Evolutionary conservation across 2,888 invertebrate genomes (phyloP), one percentile per base, ranked within the genome.

Genomic region (Agrochola lychnidis): DNA sequence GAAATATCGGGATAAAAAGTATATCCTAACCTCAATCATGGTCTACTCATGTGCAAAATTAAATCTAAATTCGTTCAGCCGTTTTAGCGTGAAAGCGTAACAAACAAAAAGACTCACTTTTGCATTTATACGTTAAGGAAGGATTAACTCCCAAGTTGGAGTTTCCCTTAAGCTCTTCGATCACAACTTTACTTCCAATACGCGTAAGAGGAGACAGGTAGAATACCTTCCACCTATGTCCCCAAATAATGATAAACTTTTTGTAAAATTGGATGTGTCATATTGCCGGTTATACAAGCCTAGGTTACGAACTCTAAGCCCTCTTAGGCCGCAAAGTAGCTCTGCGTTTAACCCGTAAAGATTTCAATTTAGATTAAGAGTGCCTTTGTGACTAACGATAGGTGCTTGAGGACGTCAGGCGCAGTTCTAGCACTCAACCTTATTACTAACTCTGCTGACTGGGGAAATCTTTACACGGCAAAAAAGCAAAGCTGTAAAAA

Each of bases 351-450:
- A 40, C 4, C 63, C 53, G 36, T 40, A n/a, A 73, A 79, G 80
- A 67, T 79, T 79, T 79, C n/a, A 56, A 67, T 78, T 67, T 73
- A 48, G 80, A 67, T 79, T 62, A 51, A 57, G 61, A 62, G 36
- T 56, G 67, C 22, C 56, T 25, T 62, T 80, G 73, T 67, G 61
- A 57, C 40, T 63, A 62, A 73, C 48, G 67, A 57, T 56, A 62
- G 36, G n/a, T 67, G 53, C 62, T 79, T 36, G 48, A 62, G 40
- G 42, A 79, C n/a, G 48, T 62, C 48, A 66, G 62, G 42, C 59
- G 40, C 25, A 63, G 53, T 62, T 73, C 30, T 48, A 62, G 40
- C 19, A 48, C 30, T 79, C 4, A 59, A 40, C 40, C 10, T 14
- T 36, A 53, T 45, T 53, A 56, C 25, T 59, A 45, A 78, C n/a